Base-by-base conservation (phyloP, 2,113 vertebrate species). In the Xenus cinereus region DNA sequence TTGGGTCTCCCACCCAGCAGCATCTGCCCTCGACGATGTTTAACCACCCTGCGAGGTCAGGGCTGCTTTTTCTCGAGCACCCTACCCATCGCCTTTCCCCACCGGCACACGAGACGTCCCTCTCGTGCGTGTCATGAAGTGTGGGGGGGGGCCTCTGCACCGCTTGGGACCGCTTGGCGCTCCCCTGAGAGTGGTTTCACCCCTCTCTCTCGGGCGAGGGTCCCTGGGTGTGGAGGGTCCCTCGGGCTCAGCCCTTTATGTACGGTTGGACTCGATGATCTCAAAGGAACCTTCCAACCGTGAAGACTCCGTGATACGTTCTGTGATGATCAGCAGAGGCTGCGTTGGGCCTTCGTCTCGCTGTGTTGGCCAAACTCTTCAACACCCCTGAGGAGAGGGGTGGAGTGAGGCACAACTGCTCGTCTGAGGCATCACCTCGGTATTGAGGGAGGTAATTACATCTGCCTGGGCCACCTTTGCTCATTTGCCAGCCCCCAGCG, bases 1-100 rank as follows among this genome's bases (percentile, higher is more conserved):
- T 5, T 57, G 35, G 5, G 17, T 41, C 45, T 93, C 23, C 60
- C 5, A 2, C 28, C 57, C 37, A 53, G 27, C 59, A 67, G 16
- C 68, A 8, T 11, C 28, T 9, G 4, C 6, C 6, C 48, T 78
- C 8, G 3, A 0, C 1, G 2, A 17, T 3, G 1, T 11, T 24
- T 27, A 4, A 62, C 14, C 19, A 9, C 50, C 7, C 1, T 13
- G 15, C 0, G 0, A 32, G 60, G 20, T 43, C 6, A 7, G 39
- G 21, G 79, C 79, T 50, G 62, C 51, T 53, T 67, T 75, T 54
- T 4, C 28, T 19, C 1, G 4, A 32, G 37, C 39, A 12, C 4
- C 1, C 2, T 66, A 26, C 17, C 54, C 33, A 7, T n/a, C 57
- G 51, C 76, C 50, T n/a, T 43, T 69, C 43, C 69, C 85, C 9